Evolutionary conservation across 2,888 invertebrate genomes (phyloP).

Genomic region (Diaphora mendica): DNA sequence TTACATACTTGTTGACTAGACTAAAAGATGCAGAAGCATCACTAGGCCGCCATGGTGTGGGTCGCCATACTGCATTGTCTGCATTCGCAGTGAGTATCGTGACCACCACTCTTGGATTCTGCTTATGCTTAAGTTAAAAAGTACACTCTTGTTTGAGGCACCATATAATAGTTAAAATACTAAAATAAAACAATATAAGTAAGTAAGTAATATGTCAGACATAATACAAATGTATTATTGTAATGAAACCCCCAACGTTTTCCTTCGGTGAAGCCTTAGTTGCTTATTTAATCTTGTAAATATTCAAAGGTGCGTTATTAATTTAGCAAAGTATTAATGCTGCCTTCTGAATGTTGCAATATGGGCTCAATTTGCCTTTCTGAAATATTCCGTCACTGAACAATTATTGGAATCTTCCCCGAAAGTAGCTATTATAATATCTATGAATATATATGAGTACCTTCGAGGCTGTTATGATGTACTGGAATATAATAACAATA

Average conservation of each 20-base stretch:
- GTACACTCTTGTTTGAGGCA: too few species aligned
- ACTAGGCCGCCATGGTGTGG: too few species aligned
- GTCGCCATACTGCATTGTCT: too few species aligned
- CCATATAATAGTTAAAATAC: too few species aligned
- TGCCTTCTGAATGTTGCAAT: background rate
- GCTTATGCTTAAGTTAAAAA: too few species aligned
- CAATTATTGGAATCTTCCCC: background rate
- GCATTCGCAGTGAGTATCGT: too few species aligned
- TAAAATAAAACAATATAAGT: too few species aligned
- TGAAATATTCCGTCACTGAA: background rate
- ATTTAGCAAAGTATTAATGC: background rate
- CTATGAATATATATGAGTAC: background rate
- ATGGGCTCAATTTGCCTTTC: background rate
- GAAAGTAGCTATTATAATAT: constrained; percentile 1
- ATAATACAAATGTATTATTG: background rate
- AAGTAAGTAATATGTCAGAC: background rate
- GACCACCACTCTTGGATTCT: too few species aligned
- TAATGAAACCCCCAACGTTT: background rate
- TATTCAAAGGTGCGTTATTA: background rate
- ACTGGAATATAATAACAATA: background rate
- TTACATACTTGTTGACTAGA: too few species aligned
- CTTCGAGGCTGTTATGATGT: background rate
- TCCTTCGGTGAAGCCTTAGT: background rate
- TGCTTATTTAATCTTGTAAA: background rate
- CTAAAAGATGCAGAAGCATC: too few species aligned